A percentile compares a stretch with the other conserved stretches of the same genome.
Conservation (phyloP, 1,140 invertebrate genomes). For the Propsilocerus akamusi region DNA sequence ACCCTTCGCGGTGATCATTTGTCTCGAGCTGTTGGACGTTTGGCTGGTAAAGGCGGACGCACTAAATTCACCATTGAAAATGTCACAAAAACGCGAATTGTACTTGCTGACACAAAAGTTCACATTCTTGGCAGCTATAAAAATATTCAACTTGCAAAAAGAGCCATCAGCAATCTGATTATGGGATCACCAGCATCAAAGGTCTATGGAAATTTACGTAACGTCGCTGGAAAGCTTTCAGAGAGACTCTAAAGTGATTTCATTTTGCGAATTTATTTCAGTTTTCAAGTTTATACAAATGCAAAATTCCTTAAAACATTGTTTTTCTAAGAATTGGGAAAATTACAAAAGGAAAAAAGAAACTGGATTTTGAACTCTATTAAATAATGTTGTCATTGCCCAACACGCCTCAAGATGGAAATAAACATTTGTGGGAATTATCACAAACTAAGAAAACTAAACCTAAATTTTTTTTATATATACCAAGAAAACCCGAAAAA, state of each 20-base stretch:
- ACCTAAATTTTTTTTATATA: too few species aligned
- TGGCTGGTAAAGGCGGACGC: conserved; percentile 92
- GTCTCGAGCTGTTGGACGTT: conserved; percentile 82
- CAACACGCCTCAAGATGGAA: too few species aligned
- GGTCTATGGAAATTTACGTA: conserved; percentile 83
- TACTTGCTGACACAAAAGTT: conserved; percentile 90
- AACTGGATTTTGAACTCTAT: too few species aligned
- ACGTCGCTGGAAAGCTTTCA: conserved; percentile 59
- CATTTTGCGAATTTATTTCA: too few species aligned
- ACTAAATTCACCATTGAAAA: conserved; percentile 99
- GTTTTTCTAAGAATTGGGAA: too few species aligned
- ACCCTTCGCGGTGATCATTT: conserved; percentile 90
- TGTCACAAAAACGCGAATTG: conserved; percentile 95
- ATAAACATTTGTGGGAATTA: too few species aligned
- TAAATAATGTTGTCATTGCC: too few species aligned
- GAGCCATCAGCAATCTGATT: conserved; percentile 95
- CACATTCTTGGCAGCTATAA: conserved; percentile 96
- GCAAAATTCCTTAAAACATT: too few species aligned
- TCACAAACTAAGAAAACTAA: too few species aligned
- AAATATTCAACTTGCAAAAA: conserved; percentile 87
- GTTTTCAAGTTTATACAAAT: too few species aligned
- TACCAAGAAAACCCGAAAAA: too few species aligned
- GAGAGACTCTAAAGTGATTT: conserved; percentile 75
- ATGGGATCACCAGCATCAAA: conserved; percentile 90
- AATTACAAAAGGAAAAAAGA: too few species aligned